phyloP scores from a whole-genome alignment of 2,888 invertebrate species.

The Balanococcus diminutus region DNA sequence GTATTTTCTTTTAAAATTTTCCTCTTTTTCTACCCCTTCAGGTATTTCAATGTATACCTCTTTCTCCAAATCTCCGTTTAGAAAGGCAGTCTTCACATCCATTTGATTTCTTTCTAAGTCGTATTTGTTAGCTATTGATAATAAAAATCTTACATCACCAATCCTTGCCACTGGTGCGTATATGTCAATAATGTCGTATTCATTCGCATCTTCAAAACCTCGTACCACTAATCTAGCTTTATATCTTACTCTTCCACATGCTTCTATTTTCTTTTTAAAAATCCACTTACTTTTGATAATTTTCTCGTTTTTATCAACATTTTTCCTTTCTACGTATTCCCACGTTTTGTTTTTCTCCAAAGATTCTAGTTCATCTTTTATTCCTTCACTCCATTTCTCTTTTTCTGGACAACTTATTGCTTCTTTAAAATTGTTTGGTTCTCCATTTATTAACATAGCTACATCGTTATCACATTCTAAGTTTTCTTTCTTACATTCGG shows the following conservation, averaged over 20 bases:
- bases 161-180: slow-evolving; percentile 51
- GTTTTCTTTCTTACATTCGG: no score
- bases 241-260: neutral
- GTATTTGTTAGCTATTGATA: slow-evolving; percentile 23
- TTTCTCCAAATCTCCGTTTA: slow-evolving; percentile 18
- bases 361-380: slow-evolving; percentile 9
- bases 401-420: no score
- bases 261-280: slow-evolving; percentile 39
- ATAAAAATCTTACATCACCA: slow-evolving; percentile 1
- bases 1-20: neutral
- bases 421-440: no score
- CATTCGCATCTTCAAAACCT: slow-evolving; percentile 28
- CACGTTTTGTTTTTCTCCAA: neutral
- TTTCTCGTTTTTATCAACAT: neutral
- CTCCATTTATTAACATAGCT: no score
- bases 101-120: neutral
- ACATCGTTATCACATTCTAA: no score
- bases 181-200: slow-evolving; percentile 23
- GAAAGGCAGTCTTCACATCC: slow-evolving; percentile 52
- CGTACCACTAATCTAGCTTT: slow-evolving; percentile 47
- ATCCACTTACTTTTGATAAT: slow-evolving; percentile 44
- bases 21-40: slow-evolving; percentile 8
- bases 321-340: neutral
- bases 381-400: neutral
- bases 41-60: slow-evolving; percentile 46